Percentiles rank a stretch among this genome's conserved stretches.
Conservation (phyloP, 2,797 vertebrate genomes). For the Buphagus erythrorhynchus region DNA sequence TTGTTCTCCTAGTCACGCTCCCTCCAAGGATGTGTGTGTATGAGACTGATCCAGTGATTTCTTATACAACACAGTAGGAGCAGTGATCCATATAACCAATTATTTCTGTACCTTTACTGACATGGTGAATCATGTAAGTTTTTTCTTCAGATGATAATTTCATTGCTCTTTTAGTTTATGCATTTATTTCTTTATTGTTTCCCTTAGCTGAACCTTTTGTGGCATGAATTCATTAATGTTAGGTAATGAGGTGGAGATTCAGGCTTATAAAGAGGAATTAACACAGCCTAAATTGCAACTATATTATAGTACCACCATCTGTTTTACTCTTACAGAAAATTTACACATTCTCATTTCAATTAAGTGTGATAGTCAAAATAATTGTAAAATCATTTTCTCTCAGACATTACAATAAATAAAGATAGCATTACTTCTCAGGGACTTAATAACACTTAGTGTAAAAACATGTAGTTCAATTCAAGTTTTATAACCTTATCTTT, state of each 20-base stretch:
- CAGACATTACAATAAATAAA: conserved; percentile 43
- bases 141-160: conserved; percentile 59
- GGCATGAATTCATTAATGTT: conserved; percentile 66
- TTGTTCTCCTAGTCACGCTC: conserved; percentile 12
- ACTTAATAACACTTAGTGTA: conserved; percentile 28
- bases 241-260: conserved; percentile 68
- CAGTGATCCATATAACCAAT: conserved; percentile 64
- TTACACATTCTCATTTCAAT: conserved; percentile 54
- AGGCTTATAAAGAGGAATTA: conserved; percentile 68
- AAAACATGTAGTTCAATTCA: neutral
- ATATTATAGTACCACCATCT: conserved; percentile 45
- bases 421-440: conserved; percentile 8
- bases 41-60: conserved; percentile 52
- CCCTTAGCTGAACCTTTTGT: conserved; percentile 49
- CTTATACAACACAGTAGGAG: conserved; percentile 52
- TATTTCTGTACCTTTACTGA: conserved; percentile 58
- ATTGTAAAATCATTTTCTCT: conserved; percentile 30
- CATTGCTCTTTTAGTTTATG: conserved; percentile 16
- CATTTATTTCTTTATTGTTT: conserved; percentile 55
- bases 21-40: neutral
- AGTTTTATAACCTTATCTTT: conserved; percentile 15
- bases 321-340: conserved; percentile 46
- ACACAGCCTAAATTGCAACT: conserved; percentile 39
- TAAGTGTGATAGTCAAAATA: conserved; percentile 66
- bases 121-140: conserved; percentile 36